Evolutionary conservation across 2,888 invertebrate species (phyloP), one percentile per base, ranked within the genome.

Genomic region (Mellilla xanthometata): DNA sequence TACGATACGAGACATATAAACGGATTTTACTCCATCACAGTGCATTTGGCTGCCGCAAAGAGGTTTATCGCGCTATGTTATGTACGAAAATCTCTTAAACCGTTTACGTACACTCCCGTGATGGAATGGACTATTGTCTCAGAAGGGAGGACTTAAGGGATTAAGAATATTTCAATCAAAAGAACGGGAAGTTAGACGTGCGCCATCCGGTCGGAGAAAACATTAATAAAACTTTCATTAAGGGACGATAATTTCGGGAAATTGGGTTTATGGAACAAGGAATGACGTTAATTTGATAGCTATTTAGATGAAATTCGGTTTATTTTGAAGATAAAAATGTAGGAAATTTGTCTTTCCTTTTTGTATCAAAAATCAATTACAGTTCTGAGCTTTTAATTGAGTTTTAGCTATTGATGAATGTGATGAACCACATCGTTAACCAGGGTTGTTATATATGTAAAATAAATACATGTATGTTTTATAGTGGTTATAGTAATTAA

Each of bases 151-250:
- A 40, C 41, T 42, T 54, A 47, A 45, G 24, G 41, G 47, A 54
- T 52, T 49, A 47, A 47, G 44, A 54, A 54, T 45, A 52, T 52
- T 54, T 47, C 49, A 57, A 54, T 55, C 36, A 54, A 57, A 34
- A 30, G 15, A 39, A 40, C 46, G 44, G 26, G 10, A 36, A 38
- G 47, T 45, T 53, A 47, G 43, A 41, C 23, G 45, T 40, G 41
- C 30, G 36, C 41, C 35, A 33, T 30, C 36, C 33, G 35, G 26
- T 38, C 29, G 27, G 24, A 22, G 19, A 35, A 28, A 48, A 46
- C 43, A 34, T 52, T 50, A 23, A 52, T 47, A 44, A 49, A 54
- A 51, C 41, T 54, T 54, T 43, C 46, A 49, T 52, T 44, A 56
- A 32, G 36, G n/a, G 33, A 32, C 31, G 45, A 33, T 44, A 50